Conservation (phyloP, 2,797 vertebrate genomes). For the Bradypodion pumilum region DNA sequence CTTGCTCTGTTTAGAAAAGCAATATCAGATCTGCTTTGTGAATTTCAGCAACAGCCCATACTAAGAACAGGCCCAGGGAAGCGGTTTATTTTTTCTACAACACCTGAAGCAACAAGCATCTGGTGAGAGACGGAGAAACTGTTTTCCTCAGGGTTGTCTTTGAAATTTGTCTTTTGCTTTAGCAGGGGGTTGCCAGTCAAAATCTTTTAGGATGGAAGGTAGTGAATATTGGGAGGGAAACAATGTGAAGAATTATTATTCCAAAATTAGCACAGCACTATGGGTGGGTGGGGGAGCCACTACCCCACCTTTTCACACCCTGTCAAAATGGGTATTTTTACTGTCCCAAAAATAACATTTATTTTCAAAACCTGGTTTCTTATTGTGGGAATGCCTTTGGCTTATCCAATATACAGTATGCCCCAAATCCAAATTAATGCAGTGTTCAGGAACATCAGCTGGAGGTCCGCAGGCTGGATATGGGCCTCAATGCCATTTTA, state of each 20-base stretch:
- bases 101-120: constrained; percentile 72
- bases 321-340: background rate
- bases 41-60: constrained; percentile 67
- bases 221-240: constrained; percentile 31
- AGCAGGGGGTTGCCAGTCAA: constrained; percentile 67
- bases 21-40: constrained; percentile 56
- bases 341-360: background rate
- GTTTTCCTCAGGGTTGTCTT: constrained; percentile 60
- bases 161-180: constrained; percentile 69
- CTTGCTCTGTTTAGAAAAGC: constrained; percentile 43
- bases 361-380: background rate
- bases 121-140: constrained; percentile 52
- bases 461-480: background rate
- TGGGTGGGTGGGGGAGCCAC: background rate
- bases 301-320: too few species aligned
- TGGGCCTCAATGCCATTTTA: background rate
- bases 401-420: background rate
- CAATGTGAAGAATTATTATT: constrained; percentile 23
- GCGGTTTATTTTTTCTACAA: constrained; percentile 70
- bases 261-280: constrained; percentile 20
- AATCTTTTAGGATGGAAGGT: constrained; percentile 51
- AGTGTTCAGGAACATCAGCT: background rate
- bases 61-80: constrained; percentile 58
- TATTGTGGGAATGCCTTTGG: background rate
- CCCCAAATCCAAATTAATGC: background rate